Evolutionary conservation across 1,140 invertebrate genomes (phyloP).

Genomic region (Episyrphus balteatus): DNA sequence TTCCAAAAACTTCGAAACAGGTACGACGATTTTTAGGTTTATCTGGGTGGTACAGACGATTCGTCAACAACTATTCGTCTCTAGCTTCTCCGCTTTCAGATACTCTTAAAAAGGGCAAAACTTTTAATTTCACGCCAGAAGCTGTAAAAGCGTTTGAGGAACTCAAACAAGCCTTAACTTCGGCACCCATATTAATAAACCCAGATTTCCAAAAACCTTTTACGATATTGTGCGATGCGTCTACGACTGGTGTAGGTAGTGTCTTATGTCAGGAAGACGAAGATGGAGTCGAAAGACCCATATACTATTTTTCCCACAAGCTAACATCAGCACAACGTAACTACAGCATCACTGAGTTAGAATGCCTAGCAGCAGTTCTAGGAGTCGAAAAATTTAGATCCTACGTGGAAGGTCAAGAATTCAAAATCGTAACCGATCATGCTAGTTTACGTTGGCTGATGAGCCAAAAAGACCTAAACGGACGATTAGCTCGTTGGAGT

Average conservation of each 20-base stretch:
- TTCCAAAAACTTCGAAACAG: conserved; percentile 16
- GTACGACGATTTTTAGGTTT: conserved; percentile 36
- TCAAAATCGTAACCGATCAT: conserved; percentile 9
- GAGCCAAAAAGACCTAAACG: conserved; percentile 9
- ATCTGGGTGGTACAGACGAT: conserved; percentile 27
- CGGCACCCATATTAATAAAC: conserved; percentile 2
- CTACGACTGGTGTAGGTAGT: conserved; percentile 5
- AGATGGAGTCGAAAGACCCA: conserved; percentile 9
- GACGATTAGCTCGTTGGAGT: conserved; percentile 6
- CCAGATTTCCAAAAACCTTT: conserved; percentile 8
- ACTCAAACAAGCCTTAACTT: conserved; percentile 3
- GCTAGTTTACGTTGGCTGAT: conserved; percentile 9
- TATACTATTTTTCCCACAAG: conserved; percentile 16
- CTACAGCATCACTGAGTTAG: conserved; percentile 13
- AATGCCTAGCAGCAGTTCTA: conserved; percentile 9
- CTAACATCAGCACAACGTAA: conserved; percentile 14
- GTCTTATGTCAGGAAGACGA: conserved; percentile 7
- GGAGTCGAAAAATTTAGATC: conserved; percentile 7
- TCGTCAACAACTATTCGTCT: conserved; percentile 22
- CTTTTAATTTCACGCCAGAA: not conserved
- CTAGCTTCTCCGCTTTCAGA: not conserved
- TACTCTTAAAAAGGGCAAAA: not conserved
- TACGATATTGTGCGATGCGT: conserved; percentile 12
- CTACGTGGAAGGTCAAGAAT: conserved; percentile 6
- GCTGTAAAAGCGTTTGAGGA: not conserved